phyloP scores from a whole-genome alignment of 2,888 invertebrate species.

The Drosophila pseudotakahashii region DNA sequence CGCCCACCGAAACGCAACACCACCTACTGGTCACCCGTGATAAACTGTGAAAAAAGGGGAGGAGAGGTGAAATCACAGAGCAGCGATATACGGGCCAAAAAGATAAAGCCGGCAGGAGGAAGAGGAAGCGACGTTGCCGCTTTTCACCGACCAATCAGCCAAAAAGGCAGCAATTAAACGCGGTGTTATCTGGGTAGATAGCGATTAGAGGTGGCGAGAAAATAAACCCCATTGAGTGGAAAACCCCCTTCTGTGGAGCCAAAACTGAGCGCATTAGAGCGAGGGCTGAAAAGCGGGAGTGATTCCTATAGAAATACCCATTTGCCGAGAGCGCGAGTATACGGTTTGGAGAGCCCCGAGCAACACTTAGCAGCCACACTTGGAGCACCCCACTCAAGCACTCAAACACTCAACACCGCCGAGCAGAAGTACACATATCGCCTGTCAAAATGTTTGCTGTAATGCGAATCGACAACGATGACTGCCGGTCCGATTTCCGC shows the following conservation, averaged over 20 bases:
- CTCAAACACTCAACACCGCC: conserved; percentile 21
- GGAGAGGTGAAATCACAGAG: conserved; percentile 66
- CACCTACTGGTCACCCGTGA: conserved; percentile 35
- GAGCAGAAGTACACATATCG: conserved; percentile 66
- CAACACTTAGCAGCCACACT: neutral
- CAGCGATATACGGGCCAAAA: conserved; percentile 43
- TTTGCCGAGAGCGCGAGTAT: conserved; percentile 10
- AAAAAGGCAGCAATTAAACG: conserved; percentile 32
- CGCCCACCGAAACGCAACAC: conserved; percentile 62
- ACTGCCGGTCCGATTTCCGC: conserved; percentile 93
- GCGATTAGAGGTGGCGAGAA: conserved; percentile 34
- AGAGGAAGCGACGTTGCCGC: conserved; percentile 59
- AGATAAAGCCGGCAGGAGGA: conserved; percentile 25
- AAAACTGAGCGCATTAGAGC: conserved; percentile 22
- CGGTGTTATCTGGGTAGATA: conserved; percentile 40
- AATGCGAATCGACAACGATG: conserved; percentile 95
- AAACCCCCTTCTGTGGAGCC: conserved; percentile 9
- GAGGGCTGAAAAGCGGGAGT: conserved; percentile 24
- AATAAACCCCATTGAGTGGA: conserved; percentile 28
- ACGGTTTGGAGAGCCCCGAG: conserved; percentile 52
- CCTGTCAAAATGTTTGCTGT: conserved; percentile 92
- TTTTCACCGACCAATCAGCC: conserved; percentile 59
- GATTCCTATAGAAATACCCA: conserved; percentile 15
- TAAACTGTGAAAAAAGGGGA: conserved; percentile 10
- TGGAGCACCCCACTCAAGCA: conserved; percentile 23